A percentile compares a stretch with the other conserved stretches of the same genome.
phyloP scores from a whole-genome alignment of 64 coral and sea anemone species.

The Pocillopora damicornis region DNA sequence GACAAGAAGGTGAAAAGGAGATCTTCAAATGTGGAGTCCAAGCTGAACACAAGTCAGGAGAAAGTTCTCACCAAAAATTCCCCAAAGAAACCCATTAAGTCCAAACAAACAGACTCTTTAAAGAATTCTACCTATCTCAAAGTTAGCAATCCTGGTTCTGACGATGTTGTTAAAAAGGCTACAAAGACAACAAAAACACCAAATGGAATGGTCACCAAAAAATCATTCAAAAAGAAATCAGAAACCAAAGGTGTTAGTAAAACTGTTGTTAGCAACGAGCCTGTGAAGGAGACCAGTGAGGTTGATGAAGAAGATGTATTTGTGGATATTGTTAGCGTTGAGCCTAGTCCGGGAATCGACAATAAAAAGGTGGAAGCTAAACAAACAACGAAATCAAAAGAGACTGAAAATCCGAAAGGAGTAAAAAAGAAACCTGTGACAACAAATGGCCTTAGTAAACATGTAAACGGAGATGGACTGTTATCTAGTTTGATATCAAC shows the following conservation, averaged over 20 bases:
- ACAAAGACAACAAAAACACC: not conserved
- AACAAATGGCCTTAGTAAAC: constrained; percentile 47
- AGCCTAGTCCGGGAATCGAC: constrained; percentile 30
- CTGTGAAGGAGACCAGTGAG: constrained; percentile 16
- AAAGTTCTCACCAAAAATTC: not conserved
- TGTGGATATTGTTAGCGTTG: constrained; percentile 54
- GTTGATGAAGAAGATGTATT: constrained; percentile 59
- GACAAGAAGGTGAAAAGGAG: constrained; percentile 17
- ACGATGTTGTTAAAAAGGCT: not conserved
- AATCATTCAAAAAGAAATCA: constrained; percentile 50
- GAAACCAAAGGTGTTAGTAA: constrained; percentile 42
- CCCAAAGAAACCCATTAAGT: constrained; percentile 11
- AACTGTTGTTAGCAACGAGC: not conserved
- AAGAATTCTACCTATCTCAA: constrained; percentile 32
- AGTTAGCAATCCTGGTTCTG: constrained; percentile 23
- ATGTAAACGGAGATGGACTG: constrained; percentile 28
- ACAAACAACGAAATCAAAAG: constrained; percentile 5
- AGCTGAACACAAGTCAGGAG: not conserved
- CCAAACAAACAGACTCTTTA: constrained; percentile 7
- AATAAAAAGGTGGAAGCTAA: constrained; percentile 12
- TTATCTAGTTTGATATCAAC: constrained; percentile 30
- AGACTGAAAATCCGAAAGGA: constrained; percentile 11
- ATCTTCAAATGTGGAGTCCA: not conserved
- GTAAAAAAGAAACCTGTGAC: constrained; percentile 3
- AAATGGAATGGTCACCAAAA: not conserved